Evolutionary conservation across 2,113 vertebrate genomes (phyloP), one percentile per base, ranked within the genome.

Genomic region (Lasiurus cinereus): DNA sequence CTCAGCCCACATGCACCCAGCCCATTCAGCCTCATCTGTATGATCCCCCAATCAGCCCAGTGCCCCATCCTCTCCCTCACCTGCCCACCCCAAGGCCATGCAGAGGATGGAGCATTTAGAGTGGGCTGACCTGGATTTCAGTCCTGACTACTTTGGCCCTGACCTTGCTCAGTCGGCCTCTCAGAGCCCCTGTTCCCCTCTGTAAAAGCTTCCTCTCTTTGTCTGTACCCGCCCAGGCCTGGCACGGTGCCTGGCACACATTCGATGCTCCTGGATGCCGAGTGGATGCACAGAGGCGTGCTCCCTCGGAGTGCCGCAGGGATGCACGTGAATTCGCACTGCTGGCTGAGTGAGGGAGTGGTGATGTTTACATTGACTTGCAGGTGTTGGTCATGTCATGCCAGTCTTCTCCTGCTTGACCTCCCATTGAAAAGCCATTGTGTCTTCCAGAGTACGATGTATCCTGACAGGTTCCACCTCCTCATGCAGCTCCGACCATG

Each of bases 291-390:
- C 1, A 33, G 3, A 18, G 2, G 8, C 0, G 0, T 14, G 36
- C 19, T 59, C 72, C 52, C 43, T 21, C 3, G 1, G 48, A 31
- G 52, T 3, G 29, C 14, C 8, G 0, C 8, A 2, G 0, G 6
- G 29, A 13, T 4, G 1, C 11, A 1, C 0, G 0, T 0, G n/a
- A 33, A 31, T 19, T 4, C 2, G 0, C 8, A 10, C 4, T 29
- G 11, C 10, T 66, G 7, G 33, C 39, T 18, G 8, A 31, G 0
- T 14, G 39, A 19, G 52, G 2, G 27, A 3, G 4, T 19, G 12
- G 86, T 4, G 9, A 22, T 3, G 24, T 59, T 48, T 22, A 31
- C 16, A 8, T 1, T 14, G 80, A 11, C 33, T 84, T n/a, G 33
- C 19, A 9, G 16, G 11, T 22, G 3, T n/a, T 29, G 15, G 1